phyloP scores from a whole-genome alignment of 1,140 invertebrate genomes.

The Drosophila hydei region DNA sequence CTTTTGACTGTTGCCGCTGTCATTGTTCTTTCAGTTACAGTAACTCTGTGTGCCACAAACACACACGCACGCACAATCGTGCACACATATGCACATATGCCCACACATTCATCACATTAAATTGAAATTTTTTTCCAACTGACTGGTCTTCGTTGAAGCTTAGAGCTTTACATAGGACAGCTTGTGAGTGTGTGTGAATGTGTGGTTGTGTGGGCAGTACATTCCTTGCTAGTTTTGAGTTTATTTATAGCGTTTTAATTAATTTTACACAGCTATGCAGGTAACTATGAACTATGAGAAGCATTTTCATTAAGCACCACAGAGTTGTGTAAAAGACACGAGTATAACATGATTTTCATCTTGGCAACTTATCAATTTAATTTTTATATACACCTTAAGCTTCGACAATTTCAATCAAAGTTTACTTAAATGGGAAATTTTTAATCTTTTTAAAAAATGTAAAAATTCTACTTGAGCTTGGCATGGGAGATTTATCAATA shows the following conservation, averaged over 20 bases:
- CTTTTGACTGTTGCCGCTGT: slow-evolving; percentile 72
- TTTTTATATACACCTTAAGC: too few relatives aligned
- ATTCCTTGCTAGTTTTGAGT: slow-evolving; percentile 19
- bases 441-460: too few relatives aligned
- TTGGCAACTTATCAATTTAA: too few relatives aligned
- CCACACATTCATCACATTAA: slow-evolving; percentile 37
- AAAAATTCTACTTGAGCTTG: too few relatives aligned
- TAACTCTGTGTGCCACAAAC: slow-evolving; percentile 27
- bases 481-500: too few relatives aligned
- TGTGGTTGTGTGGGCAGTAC: not conserved
- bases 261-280: slow-evolving; percentile 26
- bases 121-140: slow-evolving; percentile 53
- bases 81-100: not conserved
- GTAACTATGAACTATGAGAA: not conserved
- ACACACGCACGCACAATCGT: not conserved
- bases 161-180: not conserved
- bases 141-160: slow-evolving; percentile 20
- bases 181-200: not conserved
- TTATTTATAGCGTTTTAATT: slow-evolving; percentile 60
- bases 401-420: too few relatives aligned
- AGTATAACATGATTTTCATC: too few relatives aligned
- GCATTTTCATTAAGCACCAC: not conserved
- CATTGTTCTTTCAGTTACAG: slow-evolving; percentile 31
- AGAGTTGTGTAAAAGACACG: too few relatives aligned
- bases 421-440: too few relatives aligned